Conservation (phyloP, 2,888 invertebrate genomes). For the Phortica magna region DNA sequence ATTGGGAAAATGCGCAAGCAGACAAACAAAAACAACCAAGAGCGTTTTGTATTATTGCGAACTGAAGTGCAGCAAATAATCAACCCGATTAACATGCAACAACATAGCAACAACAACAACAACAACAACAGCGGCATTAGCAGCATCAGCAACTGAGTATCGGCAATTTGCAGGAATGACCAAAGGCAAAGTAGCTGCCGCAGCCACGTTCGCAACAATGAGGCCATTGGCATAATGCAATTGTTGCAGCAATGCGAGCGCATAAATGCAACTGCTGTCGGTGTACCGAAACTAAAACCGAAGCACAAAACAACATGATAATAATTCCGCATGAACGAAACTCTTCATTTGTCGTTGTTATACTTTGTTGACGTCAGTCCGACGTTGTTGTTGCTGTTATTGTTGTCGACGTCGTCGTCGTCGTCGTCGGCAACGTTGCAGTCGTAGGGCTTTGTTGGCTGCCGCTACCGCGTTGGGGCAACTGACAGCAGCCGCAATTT, state of each 20-base stretch:
- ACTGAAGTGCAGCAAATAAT: neutral
- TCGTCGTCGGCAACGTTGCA: no score
- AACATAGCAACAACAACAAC: neutral
- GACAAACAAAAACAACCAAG: neutral
- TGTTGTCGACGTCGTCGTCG: no score
- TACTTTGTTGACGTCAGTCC: neutral
- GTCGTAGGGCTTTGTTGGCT: no score
- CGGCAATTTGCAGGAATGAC: neutral
- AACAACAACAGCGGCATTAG: neutral
- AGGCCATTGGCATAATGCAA: neutral
- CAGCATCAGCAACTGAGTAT: neutral
- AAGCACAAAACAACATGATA: neutral
- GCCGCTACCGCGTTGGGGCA: neutral
- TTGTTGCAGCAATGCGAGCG: neutral
- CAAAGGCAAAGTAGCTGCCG: neutral
- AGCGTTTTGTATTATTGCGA: neutral
- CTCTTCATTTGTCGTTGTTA: neutral
- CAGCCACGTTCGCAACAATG: neutral
- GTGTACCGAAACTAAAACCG: neutral
- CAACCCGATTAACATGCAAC: neutral
- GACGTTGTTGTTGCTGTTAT: no score
- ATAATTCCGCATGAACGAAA: neutral
- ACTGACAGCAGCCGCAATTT: conserved; percentile 53
- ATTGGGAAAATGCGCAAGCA: no score
- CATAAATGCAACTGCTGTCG: neutral